Percentiles rank a stretch among this genome's conserved stretches.
Evolutionary conservation across 2,888 invertebrate species (phyloP).

Genomic region (Drosophila anomalata): DNA sequence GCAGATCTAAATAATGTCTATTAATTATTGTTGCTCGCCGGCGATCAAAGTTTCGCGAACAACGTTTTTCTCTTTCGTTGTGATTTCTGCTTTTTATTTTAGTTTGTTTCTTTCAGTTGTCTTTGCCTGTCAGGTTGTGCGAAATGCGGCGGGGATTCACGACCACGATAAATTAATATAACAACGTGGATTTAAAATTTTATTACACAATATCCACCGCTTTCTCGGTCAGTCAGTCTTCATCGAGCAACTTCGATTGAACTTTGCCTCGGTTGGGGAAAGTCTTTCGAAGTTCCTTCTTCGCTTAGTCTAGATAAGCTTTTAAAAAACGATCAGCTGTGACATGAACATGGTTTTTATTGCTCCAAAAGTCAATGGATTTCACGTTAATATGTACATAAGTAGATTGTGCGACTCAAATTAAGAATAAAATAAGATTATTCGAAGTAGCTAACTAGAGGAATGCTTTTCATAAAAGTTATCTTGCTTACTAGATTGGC

Average conservation of each 20-base stretch:
- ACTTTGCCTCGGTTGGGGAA: conserved; percentile 26
- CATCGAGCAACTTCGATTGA: conserved; percentile 34
- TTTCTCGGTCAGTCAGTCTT: conserved; percentile 14
- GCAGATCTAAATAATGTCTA: conserved; percentile 35
- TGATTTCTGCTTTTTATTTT: conserved; percentile 9
- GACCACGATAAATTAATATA: conserved; percentile 10
- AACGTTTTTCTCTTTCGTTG: conserved; percentile 6
- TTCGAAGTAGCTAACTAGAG: conserved; percentile 1
- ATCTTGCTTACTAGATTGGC: not conserved
- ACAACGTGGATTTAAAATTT: conserved; percentile 5
- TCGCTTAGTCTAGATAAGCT: conserved; percentile 5
- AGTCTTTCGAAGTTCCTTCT: conserved; percentile 5
- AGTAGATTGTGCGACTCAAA: not conserved
- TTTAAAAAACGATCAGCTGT: conserved; percentile 15
- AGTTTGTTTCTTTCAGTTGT: conserved; percentile 21
- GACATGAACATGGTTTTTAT: conserved; percentile 13
- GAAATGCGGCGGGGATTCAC: conserved; percentile 27
- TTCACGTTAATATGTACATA: conserved; percentile 17
- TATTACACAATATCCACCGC: conserved; percentile 28
- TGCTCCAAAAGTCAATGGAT: not conserved
- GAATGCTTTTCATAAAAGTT: conserved; percentile 1
- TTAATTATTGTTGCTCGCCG: conserved; percentile 46
- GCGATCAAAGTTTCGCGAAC: conserved; percentile 38
- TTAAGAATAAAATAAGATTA: not conserved
- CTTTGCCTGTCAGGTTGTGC: conserved; percentile 26